A percentile compares a stretch with the other conserved stretches of the same genome.
phyloP scores from a whole-genome alignment of 2,888 invertebrate genomes.

The Temnothorax ravouxi region DNA sequence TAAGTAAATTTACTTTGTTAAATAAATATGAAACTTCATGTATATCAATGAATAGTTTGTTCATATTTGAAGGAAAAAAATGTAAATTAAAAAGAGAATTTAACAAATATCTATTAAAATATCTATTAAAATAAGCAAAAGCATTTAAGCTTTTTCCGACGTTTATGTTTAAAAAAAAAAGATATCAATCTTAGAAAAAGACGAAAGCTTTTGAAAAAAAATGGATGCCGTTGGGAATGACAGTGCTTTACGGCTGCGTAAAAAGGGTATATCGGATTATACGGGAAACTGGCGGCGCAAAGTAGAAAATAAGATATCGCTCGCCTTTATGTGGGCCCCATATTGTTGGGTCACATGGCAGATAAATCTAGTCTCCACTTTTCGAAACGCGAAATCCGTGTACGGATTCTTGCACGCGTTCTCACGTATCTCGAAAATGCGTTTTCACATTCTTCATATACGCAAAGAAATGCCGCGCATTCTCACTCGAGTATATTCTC shows the following conservation, averaged over 20 bases:
- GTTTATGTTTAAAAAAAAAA: not conserved
- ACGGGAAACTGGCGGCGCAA: conserved; percentile 45
- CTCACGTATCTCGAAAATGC: conserved; percentile 57
- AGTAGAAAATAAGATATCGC: conserved; percentile 59
- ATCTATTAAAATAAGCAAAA: not conserved
- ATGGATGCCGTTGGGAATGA: not conserved
- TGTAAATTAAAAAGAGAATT: not conserved
- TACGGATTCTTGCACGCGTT: conserved; percentile 46
- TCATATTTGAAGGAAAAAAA: not conserved
- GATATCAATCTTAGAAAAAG: not conserved
- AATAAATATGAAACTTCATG: not conserved
- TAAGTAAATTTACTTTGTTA: not conserved
- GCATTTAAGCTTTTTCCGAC: not conserved
- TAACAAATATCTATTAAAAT: not conserved
- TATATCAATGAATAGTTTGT: not conserved
- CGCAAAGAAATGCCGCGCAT: conserved; percentile 15
- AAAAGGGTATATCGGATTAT: conserved; percentile 51
- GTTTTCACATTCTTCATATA: conserved; percentile 37
- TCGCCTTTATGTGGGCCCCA: conserved; percentile 50
- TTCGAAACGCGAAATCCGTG: conserved; percentile 69
- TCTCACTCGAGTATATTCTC: conserved; percentile 52
- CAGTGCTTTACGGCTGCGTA: conserved; percentile 37
- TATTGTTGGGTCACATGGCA: conserved; percentile 57
- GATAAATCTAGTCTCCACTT: conserved; percentile 67
- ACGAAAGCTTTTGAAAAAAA: conserved; percentile 1